These are phyloP conservation scores for Colostygia pectinataria DNA, from an alignment of 2,888 invertebrate genomes.

Conservation along the genomic window DNA sequence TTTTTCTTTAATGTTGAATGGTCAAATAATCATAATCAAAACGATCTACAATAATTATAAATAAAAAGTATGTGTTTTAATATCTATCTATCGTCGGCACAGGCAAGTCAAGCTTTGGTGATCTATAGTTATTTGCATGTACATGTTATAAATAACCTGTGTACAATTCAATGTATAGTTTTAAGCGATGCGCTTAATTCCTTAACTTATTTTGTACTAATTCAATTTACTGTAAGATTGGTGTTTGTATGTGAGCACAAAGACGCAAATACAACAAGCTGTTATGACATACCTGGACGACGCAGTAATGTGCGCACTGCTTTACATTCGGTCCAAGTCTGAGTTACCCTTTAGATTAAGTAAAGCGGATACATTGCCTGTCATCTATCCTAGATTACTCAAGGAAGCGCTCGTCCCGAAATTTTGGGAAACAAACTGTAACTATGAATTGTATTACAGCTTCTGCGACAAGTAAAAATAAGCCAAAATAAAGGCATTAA, in stretches of 20 bases:
- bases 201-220: slow-evolving; percentile 47
- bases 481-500: too few species aligned
- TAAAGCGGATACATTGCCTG: slow-evolving; percentile 1
- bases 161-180: slow-evolving; percentile 48
- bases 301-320: slow-evolving; percentile 67
- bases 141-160: slow-evolving; percentile 54
- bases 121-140: slow-evolving; percentile 54
- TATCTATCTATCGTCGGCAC: slow-evolving; percentile 19
- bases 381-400: background rate
- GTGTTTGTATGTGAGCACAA: slow-evolving; percentile 60
- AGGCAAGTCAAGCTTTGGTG: slow-evolving; percentile 39
- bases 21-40: too few species aligned
- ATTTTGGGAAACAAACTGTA: too few species aligned
- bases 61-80: slow-evolving; percentile 15
- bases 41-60: slow-evolving; percentile 2
- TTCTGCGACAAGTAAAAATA: too few species aligned
- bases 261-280: slow-evolving; percentile 82
- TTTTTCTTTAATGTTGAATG: too few species aligned
- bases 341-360: slow-evolving; percentile 16
- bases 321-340: slow-evolving; percentile 78
- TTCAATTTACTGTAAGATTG: slow-evolving; percentile 48
- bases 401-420: background rate
- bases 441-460: too few species aligned
- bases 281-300: slow-evolving; percentile 61
- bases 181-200: slow-evolving; percentile 41